Evolutionary conservation across 2,113 vertebrate genomes (phyloP).

Genomic region (Columba janthina): DNA sequence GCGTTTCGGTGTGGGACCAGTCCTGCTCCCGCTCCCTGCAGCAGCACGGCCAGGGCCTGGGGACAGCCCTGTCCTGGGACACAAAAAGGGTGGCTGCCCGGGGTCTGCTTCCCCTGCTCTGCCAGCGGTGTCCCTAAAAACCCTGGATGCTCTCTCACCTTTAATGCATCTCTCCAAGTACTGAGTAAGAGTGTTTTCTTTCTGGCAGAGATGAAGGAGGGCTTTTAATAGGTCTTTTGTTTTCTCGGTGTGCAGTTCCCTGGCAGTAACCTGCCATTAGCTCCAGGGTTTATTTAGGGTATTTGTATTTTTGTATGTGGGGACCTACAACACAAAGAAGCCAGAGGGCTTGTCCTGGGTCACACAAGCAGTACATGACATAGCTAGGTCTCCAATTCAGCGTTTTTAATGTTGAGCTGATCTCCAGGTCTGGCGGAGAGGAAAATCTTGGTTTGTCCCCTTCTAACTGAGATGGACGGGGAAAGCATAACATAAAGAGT

Average conservation of each 20-base stretch:
- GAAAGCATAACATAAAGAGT: neutral
- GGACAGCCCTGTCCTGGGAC: neutral
- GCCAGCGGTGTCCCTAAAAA: neutral
- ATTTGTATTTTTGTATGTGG: neutral
- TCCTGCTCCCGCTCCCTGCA: neutral
- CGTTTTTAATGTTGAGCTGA: neutral
- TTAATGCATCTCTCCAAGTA: neutral
- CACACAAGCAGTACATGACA: neutral
- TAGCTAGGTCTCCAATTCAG: accelerated
- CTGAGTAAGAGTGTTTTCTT: neutral
- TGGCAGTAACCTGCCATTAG: neutral
- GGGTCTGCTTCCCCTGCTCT: neutral
- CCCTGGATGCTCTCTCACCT: neutral
- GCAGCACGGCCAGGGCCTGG: accelerated
- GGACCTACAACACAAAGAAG: neutral
- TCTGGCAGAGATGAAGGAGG: neutral
- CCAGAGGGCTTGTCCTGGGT: neutral
- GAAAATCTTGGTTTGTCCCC: neutral
- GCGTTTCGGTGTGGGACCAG: accelerated
- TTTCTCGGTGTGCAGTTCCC: neutral
- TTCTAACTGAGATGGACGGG: neutral
- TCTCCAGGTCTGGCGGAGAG: neutral
- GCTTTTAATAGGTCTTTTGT: conserved; percentile 32
- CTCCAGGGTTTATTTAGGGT: neutral
- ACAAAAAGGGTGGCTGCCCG: neutral